These are phyloP conservation scores for Takifugu rubripes DNA, from an alignment of 2,797 vertebrate genomes.

Conservation along the genomic window DNA sequence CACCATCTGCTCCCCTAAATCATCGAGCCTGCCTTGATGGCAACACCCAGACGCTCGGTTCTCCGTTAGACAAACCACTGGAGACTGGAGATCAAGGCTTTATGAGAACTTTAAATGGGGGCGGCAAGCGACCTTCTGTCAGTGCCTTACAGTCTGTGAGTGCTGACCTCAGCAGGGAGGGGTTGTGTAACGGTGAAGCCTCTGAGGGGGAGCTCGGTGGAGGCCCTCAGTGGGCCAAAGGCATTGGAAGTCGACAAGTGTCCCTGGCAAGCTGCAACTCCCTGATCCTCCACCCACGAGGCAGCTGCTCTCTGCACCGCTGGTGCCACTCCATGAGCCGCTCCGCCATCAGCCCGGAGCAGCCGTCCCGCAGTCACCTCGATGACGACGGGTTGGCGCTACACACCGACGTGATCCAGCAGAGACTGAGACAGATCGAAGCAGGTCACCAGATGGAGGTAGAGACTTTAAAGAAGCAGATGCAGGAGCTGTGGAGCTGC, in stretches of 20 bases:
- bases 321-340: conserved; percentile 75
- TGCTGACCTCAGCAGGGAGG: conserved; percentile 65
- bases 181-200: conserved; percentile 80
- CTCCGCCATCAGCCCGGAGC: conserved; percentile 81
- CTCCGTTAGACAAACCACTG: conserved; percentile 59
- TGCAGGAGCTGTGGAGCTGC: conserved; percentile 90
- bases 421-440: conserved; percentile 94
- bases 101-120: conserved; percentile 80
- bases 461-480: conserved; percentile 93
- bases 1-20: conserved; percentile 22
- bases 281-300: conserved; percentile 71
- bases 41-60: conserved; percentile 30
- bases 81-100: conserved; percentile 49
- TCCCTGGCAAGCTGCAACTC: conserved; percentile 83
- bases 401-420: conserved; percentile 89
- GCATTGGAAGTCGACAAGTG: conserved; percentile 82
- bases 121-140: conserved; percentile 71
- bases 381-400: conserved; percentile 92
- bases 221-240: conserved; percentile 57
- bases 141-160: conserved; percentile 83
- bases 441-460: conserved; percentile 93
- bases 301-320: conserved; percentile 75
- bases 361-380: conserved; percentile 87
- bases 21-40: conserved; percentile 31
- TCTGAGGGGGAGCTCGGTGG: conserved; percentile 56